Evolutionary conservation across 1,140 invertebrate species (phyloP), one percentile per base, ranked within the genome.

Genomic region (Pseudoatta argentina): DNA sequence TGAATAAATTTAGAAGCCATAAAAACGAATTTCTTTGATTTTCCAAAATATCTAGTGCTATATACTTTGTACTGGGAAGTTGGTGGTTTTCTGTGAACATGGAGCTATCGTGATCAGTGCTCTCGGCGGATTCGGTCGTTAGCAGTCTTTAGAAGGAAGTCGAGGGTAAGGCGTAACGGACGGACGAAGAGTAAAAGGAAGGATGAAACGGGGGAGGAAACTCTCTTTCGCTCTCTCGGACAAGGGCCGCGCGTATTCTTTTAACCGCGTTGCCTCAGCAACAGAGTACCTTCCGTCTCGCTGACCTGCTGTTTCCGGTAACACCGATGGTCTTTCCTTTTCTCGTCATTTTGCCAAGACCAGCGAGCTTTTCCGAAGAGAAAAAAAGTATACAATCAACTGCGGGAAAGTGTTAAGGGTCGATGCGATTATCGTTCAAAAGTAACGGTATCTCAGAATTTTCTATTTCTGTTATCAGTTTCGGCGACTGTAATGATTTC

Each of bases 281-380:
- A 93, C 92, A 93, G 91, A 93, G 91, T 91, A 92, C 88, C 91
- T 92, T 93, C 91, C 89, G 89, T 93, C 91, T 92, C 88, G 89
- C 90, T 92, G 92, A 92, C 92, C 91, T 86, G 89, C 87, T 89
- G 91, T 92, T 93, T 93, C 92, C 92, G 92, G 91, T 90, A 88
- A 92, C 91, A 92, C 87, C 86, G 86, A 91, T 92, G 87, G 85
- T 67, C 86, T 87, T 91, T 90, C 88, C 88, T 89, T 90, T 87
- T 88, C 82, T 87, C 90, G 71, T 86, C 72, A 76, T 86, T 73
- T 85, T 85, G 4, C 53, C 86, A 61, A 61, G 78, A 48, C 78
- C 82, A 63, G 69, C 88, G 66, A 86, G 85, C 57, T 72, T 61
- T 39, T 55, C 87, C 64, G 18, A 39, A 72, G 2, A 51, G 24